Percentiles rank a stretch among this genome's conserved stretches.
Evolutionary conservation across 2,113 vertebrate genomes (phyloP).

Genomic region (Pachyramphus minor): DNA sequence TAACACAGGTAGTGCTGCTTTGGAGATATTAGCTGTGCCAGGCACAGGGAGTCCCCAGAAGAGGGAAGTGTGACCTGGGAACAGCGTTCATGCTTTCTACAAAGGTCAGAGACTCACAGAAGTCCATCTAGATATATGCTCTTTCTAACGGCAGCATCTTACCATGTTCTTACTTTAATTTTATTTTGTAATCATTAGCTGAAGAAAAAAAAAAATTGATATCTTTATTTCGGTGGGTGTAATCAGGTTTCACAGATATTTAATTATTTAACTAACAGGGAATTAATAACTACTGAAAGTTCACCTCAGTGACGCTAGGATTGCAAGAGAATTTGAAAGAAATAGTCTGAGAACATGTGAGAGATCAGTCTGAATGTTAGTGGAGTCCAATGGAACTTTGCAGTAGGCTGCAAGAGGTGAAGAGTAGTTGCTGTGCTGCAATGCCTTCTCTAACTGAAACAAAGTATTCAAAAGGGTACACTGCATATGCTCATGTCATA

Average conservation of each 20-base stretch:
- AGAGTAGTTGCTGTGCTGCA: neutral
- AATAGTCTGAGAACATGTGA: neutral
- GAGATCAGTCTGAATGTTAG: neutral
- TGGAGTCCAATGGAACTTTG: neutral
- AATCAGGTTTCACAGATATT: neutral
- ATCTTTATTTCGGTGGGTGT: neutral
- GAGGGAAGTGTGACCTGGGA: accelerated
- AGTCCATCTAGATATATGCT: neutral
- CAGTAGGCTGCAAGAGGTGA: neutral
- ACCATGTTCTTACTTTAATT: neutral
- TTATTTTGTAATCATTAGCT: neutral
- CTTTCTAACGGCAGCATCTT: neutral
- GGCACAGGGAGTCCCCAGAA: neutral
- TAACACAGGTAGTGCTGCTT: neutral
- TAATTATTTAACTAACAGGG: neutral
- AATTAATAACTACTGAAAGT: neutral
- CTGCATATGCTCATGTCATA: neutral
- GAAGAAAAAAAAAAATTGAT: neutral
- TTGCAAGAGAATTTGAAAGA: neutral
- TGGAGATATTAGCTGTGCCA: neutral
- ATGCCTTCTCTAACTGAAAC: neutral
- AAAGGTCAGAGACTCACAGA: neutral
- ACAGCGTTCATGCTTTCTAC: neutral
- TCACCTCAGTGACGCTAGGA: neutral
- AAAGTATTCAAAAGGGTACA: neutral